phyloP scores from a whole-genome alignment of 2,113 vertebrate genomes.

The Oreotrochilus melanogaster region DNA sequence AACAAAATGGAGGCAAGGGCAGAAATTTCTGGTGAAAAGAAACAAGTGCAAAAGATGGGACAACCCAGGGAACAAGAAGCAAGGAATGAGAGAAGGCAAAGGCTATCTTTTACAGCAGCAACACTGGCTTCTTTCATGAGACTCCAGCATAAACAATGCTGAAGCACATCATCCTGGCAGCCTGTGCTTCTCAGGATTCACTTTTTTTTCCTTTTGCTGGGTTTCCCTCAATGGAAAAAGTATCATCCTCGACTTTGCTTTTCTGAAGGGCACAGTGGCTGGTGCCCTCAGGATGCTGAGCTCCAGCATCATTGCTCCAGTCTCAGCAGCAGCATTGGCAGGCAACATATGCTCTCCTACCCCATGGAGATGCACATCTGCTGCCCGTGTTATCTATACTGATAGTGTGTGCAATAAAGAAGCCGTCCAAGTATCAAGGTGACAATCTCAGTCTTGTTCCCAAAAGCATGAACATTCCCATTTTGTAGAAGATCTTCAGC shows the following conservation, averaged over 20 bases:
- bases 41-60: neutral
- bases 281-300: neutral
- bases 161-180: neutral
- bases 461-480: neutral
- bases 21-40: neutral
- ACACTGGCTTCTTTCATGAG: neutral
- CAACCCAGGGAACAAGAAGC: neutral
- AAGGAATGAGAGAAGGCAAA: neutral
- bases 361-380: neutral
- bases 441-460: neutral
- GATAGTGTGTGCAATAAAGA: neutral
- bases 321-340: neutral
- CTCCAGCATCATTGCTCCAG: neutral
- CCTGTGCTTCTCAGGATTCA: neutral
- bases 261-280: neutral
- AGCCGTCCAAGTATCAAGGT: neutral
- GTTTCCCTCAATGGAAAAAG: neutral
- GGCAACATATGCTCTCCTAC: no score
- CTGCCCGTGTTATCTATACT: no score
- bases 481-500: neutral
- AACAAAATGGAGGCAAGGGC: neutral
- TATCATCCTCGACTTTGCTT: neutral
- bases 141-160: neutral
- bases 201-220: neutral
- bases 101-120: neutral